A percentile compares a stretch with the other conserved stretches of the same genome.
These are phyloP conservation scores for Drosophila setosimentum DNA, from an alignment of 2,888 invertebrate genomes.

Conservation along the genomic window DNA sequence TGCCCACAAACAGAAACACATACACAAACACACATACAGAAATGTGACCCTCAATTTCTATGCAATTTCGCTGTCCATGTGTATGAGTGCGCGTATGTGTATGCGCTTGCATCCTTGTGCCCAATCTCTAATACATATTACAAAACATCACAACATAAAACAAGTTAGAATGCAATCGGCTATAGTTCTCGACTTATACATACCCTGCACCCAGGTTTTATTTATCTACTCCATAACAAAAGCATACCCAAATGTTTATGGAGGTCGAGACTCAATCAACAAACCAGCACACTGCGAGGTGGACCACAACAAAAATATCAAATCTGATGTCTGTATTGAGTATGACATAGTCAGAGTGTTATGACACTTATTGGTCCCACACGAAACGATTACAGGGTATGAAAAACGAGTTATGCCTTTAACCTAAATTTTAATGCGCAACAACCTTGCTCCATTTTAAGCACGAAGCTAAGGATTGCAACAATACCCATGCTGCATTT, in stretches of 20 bases:
- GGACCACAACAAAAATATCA: background rate
- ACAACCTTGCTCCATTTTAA: slow-evolving; percentile 69
- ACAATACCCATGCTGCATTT: slow-evolving; percentile 55
- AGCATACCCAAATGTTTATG: background rate
- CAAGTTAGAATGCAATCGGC: background rate
- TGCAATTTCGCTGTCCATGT: slow-evolving; percentile 61
- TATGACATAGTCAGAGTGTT: background rate
- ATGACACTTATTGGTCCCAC: background rate
- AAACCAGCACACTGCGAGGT: background rate
- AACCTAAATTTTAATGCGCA: slow-evolving; percentile 80
- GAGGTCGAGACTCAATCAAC: background rate
- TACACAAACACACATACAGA: slow-evolving; percentile 2
- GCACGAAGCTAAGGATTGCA: slow-evolving; percentile 48
- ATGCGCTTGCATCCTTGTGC: slow-evolving; percentile 80
- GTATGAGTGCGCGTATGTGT: slow-evolving; percentile 38
- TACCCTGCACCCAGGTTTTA: background rate
- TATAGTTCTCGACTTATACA: background rate
- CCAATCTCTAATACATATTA: slow-evolving; percentile 82
- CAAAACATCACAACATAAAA: slow-evolving; percentile 61
- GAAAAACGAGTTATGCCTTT: slow-evolving; percentile 67
- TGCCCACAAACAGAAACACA: slow-evolving; percentile 43
- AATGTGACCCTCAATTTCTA: slow-evolving; percentile 64
- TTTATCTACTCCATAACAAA: background rate
- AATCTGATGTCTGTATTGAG: background rate
- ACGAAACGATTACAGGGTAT: slow-evolving; percentile 2